Evolutionary conservation across 2,888 invertebrate species (phyloP), one percentile per base, ranked within the genome.

Genomic region (Lasioglossum lativentre): DNA sequence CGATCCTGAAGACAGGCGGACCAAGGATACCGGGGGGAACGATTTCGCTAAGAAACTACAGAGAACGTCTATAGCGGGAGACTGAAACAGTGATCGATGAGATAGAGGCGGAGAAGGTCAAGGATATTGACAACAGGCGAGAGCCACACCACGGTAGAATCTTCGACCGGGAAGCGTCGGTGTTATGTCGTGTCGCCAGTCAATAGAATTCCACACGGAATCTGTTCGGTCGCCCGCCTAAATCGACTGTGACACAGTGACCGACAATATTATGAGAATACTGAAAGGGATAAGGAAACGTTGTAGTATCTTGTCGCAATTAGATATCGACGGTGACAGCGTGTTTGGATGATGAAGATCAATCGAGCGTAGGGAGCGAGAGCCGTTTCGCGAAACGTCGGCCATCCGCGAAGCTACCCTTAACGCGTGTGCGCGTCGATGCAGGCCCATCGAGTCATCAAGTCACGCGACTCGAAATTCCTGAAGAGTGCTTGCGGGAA

Each of bases 251-350:
- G 82, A 84, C 82, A 83, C 77, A n/a, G 80, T 80, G 86, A 84
- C 79, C 83, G 75, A 86, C 34, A 77, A 77, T 82, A 72, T 85
- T 83, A 76, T 83, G 86, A 56, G 59, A 19, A 80, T 68, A 72
- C 47, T 70, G 59, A 38, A 38, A 66, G 42, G 23, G 66, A 14
- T 52, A 34, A n/a, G 56, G n/a, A n/a, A n/a, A 3, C 19, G 40
- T 56, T 3, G 45, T 59, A 30, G 23, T 10, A 45, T n/a, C 40
- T 2, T 23, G n/a, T 14, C n/a, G 2, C 30, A 30, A n/a, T 23
- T 42, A 40, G 47, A 27, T 23, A 40, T 23, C 27, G 42, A 19
- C 45, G 16, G 19, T 8, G 6, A 2, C 6, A 30, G 16, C 34
- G n/a, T n/a, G 56, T 0, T 45, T 47, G 72, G 4, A 14, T 34